Evolutionary conservation across 2,888 invertebrate genomes (phyloP).

Genomic region (Melieria omissa): DNA sequence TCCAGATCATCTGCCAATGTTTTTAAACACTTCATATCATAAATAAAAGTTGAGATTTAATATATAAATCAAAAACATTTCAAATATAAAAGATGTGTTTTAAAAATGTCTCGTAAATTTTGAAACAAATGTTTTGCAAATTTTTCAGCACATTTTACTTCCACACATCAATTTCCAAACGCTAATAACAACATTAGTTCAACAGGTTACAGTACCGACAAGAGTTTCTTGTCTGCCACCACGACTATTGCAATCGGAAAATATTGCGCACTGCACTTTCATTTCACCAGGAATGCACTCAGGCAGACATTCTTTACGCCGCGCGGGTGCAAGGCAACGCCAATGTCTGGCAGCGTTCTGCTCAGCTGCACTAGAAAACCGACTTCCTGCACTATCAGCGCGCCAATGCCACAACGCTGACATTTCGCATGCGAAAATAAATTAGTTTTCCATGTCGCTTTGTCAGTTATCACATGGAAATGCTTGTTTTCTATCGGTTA

Average conservation of each 20-base stretch:
- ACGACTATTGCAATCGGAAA: not conserved
- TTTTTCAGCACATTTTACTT: too few relatives aligned
- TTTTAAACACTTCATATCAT: too few relatives aligned
- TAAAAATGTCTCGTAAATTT: too few relatives aligned
- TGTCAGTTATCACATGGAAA: constrained; percentile 61
- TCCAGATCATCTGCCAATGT: not conserved
- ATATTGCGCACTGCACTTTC: constrained; percentile 26
- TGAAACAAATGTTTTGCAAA: too few relatives aligned
- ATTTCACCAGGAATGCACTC: constrained; percentile 4
- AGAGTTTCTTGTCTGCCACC: too few relatives aligned
- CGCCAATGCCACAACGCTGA: constrained; percentile 16
- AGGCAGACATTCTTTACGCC: constrained; percentile 7
- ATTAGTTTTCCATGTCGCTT: constrained; percentile 66
- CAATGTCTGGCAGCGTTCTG: not conserved
- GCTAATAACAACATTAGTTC: too few relatives aligned
- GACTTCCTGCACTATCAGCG: constrained; percentile 29
- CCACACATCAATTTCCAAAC: too few relatives aligned
- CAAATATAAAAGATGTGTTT: too few relatives aligned
- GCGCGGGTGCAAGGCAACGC: not conserved
- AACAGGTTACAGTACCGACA: too few relatives aligned
- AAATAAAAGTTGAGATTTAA: too few relatives aligned
- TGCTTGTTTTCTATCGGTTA: constrained; percentile 48
- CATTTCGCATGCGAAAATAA: constrained; percentile 52
- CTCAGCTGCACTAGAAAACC: not conserved
- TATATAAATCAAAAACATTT: too few relatives aligned